phyloP scores from a whole-genome alignment of 2,797 vertebrate genomes.

The Ambastaia sidthimunki region DNA sequence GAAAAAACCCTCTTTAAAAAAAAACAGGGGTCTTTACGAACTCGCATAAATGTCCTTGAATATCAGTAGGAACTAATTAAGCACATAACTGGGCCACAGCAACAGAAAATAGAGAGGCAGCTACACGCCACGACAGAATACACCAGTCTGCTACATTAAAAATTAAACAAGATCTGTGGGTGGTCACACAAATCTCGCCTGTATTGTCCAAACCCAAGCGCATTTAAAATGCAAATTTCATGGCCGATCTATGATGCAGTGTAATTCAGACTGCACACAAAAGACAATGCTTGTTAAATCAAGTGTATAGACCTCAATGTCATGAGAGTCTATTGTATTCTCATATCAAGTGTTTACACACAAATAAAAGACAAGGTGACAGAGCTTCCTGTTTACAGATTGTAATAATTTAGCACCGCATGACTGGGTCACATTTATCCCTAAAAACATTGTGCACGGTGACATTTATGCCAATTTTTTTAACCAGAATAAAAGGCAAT shows the following conservation, averaged over 20 bases:
- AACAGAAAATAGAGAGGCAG: constrained; percentile 41
- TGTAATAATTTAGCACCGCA: background rate
- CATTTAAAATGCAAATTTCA: constrained; percentile 42
- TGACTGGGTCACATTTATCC: background rate
- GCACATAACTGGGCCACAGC: constrained; percentile 72
- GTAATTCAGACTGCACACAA: constrained; percentile 38
- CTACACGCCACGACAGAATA: constrained; percentile 64
- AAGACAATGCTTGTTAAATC: constrained; percentile 34
- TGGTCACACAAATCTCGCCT: constrained; percentile 58
- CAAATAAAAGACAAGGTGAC: background rate
- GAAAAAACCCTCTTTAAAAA: too few relatives aligned
- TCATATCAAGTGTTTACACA: constrained; percentile 9
- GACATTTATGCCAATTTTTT: too few relatives aligned
- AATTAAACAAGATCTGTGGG: constrained; percentile 67
- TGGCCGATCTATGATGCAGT: constrained; percentile 44
- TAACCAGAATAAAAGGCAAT: too few relatives aligned
- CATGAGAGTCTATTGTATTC: constrained; percentile 55
- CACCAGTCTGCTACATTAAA: constrained; percentile 70
- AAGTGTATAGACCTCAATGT: constrained; percentile 59
- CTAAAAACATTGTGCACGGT: background rate
- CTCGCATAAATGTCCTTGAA: constrained; percentile 63
- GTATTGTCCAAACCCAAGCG: constrained; percentile 11
- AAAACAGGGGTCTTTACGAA: constrained; percentile 69
- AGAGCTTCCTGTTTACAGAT: constrained; percentile 12
- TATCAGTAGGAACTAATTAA: constrained; percentile 72